phyloP scores from a whole-genome alignment of 2,888 invertebrate species.

The Drosophila neonasuta region DNA sequence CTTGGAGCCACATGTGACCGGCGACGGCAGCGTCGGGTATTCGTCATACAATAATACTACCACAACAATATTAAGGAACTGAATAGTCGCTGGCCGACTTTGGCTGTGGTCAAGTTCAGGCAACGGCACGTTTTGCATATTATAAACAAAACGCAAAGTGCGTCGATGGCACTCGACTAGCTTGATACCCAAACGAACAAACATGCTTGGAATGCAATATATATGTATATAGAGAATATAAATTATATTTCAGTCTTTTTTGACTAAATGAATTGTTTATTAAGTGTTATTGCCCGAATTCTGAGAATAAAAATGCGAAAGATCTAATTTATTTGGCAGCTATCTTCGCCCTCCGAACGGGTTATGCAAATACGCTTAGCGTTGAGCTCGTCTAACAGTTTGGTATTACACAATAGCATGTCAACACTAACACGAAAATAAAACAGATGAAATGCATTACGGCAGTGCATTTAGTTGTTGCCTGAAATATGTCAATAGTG shows the following conservation, averaged over 20 bases:
- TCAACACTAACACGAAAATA: conserved; percentile 14
- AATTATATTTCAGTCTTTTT: background rate
- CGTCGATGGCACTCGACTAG: background rate
- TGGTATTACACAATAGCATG: conserved; percentile 14
- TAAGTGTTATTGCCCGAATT: background rate
- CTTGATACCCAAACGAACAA: conserved; percentile 24
- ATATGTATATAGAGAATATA: background rate
- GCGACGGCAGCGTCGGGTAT: conserved; percentile 3
- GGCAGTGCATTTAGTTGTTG: conserved; percentile 42
- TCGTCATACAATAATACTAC: conserved; percentile 1
- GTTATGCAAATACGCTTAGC: conserved; percentile 6
- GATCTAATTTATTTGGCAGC: background rate
- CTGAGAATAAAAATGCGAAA: background rate
- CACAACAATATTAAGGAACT: conserved; percentile 38
- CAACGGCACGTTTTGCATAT: conserved; percentile 63
- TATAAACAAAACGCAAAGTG: conserved; percentile 4
- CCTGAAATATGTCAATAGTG: conserved; percentile 64
- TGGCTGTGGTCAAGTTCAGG: conserved; percentile 61
- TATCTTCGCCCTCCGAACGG: conserved; percentile 4
- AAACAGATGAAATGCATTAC: conserved; percentile 44
- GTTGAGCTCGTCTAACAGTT: conserved; percentile 1
- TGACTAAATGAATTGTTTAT: background rate
- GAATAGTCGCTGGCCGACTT: conserved; percentile 36
- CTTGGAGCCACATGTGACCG: conserved; percentile 64
- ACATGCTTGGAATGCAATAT: background rate